These are phyloP conservation scores for Drosophila saltans DNA, from an alignment of 1,140 invertebrate genomes.

Conservation along the genomic window DNA sequence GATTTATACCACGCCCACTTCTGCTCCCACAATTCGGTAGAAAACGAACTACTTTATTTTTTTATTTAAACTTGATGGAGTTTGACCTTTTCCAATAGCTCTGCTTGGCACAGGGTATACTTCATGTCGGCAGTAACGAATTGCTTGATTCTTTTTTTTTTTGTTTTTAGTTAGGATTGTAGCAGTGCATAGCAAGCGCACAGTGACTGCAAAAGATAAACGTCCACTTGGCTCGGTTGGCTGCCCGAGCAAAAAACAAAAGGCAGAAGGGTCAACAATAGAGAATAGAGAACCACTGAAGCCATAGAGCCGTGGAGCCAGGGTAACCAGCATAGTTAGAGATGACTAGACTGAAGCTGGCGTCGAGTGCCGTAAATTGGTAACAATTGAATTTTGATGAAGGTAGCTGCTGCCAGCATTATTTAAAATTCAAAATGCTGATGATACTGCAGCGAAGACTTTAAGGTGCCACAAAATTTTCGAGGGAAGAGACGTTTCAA, in stretches of 20 bases:
- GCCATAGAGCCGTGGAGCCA: conserved; percentile 16
- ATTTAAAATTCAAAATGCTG: conserved; percentile 58
- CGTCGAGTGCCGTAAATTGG: conserved; percentile 64
- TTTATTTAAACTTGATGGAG: too few species aligned
- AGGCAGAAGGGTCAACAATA: conserved; percentile 76
- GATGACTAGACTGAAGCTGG: conserved; percentile 41
- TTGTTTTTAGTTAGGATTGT: conserved; percentile 33
- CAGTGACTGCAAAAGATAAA: conserved; percentile 80
- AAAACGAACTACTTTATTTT: too few species aligned
- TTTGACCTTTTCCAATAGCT: too few species aligned
- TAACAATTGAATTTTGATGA: conserved; percentile 79
- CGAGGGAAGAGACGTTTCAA: conserved; percentile 36
- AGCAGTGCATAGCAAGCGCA: conserved; percentile 47
- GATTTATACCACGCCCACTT: too few species aligned
- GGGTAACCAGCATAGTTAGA: neutral
- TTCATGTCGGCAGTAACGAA: too few species aligned
- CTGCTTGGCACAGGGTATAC: too few species aligned
- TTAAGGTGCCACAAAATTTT: conserved; percentile 15
- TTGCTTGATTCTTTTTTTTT: conserved; percentile 12
- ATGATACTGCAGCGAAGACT: conserved; percentile 14
- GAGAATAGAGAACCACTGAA: conserved; percentile 31
- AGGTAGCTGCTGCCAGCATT: conserved; percentile 44
- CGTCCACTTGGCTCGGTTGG: conserved; percentile 76
- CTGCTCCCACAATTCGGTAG: too few species aligned
- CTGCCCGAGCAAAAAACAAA: conserved; percentile 70